Conservation (phyloP, 2,113 vertebrate species). For the Seriola rivoliana region DNA sequence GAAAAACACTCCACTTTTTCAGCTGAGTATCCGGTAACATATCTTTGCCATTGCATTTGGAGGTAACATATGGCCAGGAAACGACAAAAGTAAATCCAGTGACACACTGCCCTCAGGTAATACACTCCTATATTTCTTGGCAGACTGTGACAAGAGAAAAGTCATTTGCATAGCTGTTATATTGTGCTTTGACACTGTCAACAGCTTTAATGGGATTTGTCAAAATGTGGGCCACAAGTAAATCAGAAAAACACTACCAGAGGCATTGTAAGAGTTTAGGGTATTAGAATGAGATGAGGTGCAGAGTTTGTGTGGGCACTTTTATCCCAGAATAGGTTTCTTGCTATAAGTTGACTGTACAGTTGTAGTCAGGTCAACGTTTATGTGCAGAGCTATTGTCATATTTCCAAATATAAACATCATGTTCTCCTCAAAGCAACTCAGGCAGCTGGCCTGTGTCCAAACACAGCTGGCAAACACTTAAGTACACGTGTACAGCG, state of each 20-base stretch:
- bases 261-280: conserved; percentile 42
- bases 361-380: conserved; percentile 36
- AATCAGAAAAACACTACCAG: conserved; percentile 62
- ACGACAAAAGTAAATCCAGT: conserved; percentile 33
- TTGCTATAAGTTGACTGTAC: conserved; percentile 14
- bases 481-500: conserved; percentile 39
- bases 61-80: conserved; percentile 40
- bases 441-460: conserved; percentile 55
- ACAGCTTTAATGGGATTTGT: conserved; percentile 81
- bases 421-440: conserved; percentile 46
- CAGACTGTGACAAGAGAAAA: conserved; percentile 59
- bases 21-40: conserved; percentile 32
- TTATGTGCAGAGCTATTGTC: conserved; percentile 22
- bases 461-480: conserved; percentile 63
- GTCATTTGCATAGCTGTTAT: conserved; percentile 79
- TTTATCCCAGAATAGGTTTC: conserved; percentile 22
- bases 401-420: conserved; percentile 60
- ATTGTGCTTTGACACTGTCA: conserved; percentile 73
- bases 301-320: conserved; percentile 41
- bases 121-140: conserved; percentile 58
- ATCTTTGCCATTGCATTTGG: conserved; percentile 16
- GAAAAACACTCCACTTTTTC: conserved; percentile 51
- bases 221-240: conserved; percentile 78
- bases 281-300: conserved; percentile 31
- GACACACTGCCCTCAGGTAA: conserved; percentile 60